Evolutionary conservation across 2,113 vertebrate genomes (phyloP).

Genomic region (Nycticryphes semicollaris): DNA sequence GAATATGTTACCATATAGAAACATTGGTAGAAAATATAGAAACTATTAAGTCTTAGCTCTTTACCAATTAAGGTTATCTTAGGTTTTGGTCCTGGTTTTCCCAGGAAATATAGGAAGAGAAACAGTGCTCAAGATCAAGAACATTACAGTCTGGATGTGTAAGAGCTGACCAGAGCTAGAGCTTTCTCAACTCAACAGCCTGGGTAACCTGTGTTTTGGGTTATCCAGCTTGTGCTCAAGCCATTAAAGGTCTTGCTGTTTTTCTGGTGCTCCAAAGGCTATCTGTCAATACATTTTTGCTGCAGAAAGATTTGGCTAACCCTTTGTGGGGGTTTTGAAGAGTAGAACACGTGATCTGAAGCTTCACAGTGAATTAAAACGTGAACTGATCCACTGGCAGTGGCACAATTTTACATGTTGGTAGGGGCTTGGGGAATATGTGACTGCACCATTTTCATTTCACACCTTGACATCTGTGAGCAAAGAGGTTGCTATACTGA

Average conservation of each 20-base stretch:
- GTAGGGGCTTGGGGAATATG: rapidly evolving
- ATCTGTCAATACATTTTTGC: background rate
- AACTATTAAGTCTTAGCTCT: background rate
- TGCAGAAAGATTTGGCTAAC: background rate
- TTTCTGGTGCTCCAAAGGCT: background rate
- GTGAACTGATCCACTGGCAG: background rate
- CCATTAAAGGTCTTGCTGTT: background rate
- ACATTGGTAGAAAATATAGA: background rate
- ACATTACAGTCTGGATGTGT: background rate
- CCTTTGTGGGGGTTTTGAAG: background rate
- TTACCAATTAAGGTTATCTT: background rate
- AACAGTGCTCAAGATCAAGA: background rate
- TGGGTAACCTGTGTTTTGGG: background rate
- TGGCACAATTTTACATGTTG: background rate
- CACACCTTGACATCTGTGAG: background rate
- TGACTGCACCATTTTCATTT: background rate
- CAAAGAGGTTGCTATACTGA: background rate
- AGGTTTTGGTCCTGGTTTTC: background rate
- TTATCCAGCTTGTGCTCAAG: background rate
- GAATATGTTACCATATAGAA: background rate
- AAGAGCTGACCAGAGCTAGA: background rate
- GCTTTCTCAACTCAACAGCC: background rate
- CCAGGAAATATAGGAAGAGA: background rate
- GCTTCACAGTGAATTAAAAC: background rate
- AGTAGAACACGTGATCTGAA: background rate